Evolutionary conservation across 2,888 invertebrate species (phyloP).

Genomic region (Caenorhabditis auriculariae): DNA sequence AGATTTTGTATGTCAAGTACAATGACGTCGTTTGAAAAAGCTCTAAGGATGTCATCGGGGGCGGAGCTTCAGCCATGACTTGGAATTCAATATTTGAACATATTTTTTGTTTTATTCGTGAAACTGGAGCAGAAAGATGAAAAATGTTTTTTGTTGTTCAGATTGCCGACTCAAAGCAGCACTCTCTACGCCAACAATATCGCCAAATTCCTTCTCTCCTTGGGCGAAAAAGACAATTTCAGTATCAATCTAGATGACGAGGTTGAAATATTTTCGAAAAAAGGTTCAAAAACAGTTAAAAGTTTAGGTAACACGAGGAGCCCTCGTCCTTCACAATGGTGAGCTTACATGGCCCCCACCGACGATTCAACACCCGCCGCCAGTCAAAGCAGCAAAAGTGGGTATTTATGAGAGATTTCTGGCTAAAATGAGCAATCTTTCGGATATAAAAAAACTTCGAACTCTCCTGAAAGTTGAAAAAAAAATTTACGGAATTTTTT

Average conservation of each 20-base stretch:
- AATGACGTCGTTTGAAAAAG: too few relatives aligned
- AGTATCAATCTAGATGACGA: constrained; percentile 81
- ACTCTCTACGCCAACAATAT: constrained; percentile 88
- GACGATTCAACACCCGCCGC: constrained; percentile 62
- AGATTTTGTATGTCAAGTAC: too few relatives aligned
- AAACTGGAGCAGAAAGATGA: too few relatives aligned
- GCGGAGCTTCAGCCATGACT: too few relatives aligned
- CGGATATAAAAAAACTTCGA: too few relatives aligned
- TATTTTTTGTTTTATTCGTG: too few relatives aligned
- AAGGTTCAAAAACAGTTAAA: not conserved
- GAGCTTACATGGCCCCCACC: constrained; percentile 80
- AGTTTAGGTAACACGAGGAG: constrained; percentile 72
- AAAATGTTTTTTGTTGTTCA: constrained; percentile 47
- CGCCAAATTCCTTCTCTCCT: constrained; percentile 80
- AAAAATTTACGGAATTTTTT: too few relatives aligned
- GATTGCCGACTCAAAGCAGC: constrained; percentile 82
- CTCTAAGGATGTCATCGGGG: too few relatives aligned
- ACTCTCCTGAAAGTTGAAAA: too few relatives aligned
- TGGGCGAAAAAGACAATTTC: constrained; percentile 80
- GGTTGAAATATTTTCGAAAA: too few relatives aligned
- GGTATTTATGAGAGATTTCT: not conserved
- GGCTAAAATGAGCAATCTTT: too few relatives aligned
- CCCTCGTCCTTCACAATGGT: constrained; percentile 78
- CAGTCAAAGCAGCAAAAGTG: constrained; percentile 46
- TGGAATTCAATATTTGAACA: too few relatives aligned